Base-by-base conservation (phyloP, 2,797 vertebrate species). In the Smutsia temminckii region DNA sequence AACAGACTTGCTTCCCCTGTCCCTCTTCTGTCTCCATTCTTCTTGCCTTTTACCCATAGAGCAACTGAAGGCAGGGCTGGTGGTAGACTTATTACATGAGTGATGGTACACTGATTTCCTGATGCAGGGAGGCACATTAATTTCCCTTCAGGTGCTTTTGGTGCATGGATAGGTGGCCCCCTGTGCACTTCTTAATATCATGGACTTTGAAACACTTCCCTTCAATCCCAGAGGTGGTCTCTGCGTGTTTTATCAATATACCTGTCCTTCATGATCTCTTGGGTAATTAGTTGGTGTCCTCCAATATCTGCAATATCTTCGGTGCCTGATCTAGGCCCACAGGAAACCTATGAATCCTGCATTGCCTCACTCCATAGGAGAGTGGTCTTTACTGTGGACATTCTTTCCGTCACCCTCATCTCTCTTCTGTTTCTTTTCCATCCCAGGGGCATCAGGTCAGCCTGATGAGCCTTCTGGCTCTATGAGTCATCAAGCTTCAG, bases 361-460 rank as follows among this genome's bases (percentile, higher is more conserved):
- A 34, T 32, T 68, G 64, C 81, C n/a, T 89, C 64, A 27, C 9
- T 85, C 23, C 29, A 14, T 2, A 83, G 46, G 49, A 68, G 80
- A 63, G n/a, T 1, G 72, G 51, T 66, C 74, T 88, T 63, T 42
- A 46, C 18, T 20, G 5, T 6, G 1, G 57, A 75, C 27, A n/a
- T 8, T 25, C 79, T 72, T 61, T 86, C 59, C 63, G 32, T 88
- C 34, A 34, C 14, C 37, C 27, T 90, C 46, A 27, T 72, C 72
- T 91, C 27, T 93, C 29, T 85, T 59, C 20, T 81, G 40, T 84
- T 75, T 49, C 34, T 72, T 91, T 78, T 85, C 64, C 61, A 68
- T 34, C 40, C 46, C 88, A 96, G 97, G 59, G 92, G 40, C 87
- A 66, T 51, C 90, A 75, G 78, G 85, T 72, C 92, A 78, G 57